phyloP scores from a whole-genome alignment of 2,888 invertebrate species.

The Entomobrya proxima region DNA sequence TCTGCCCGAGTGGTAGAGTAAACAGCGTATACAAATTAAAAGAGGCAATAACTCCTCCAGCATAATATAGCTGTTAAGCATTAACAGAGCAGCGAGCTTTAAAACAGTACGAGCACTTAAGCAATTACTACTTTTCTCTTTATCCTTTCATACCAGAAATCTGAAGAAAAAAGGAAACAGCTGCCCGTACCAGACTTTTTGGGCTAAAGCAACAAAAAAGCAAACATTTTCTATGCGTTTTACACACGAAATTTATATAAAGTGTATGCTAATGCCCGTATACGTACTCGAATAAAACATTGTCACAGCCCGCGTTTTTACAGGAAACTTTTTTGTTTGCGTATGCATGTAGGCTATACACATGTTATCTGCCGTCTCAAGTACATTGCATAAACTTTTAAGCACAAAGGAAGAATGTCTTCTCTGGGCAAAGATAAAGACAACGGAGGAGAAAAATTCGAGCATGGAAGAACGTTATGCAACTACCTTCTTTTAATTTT shows the following conservation, averaged over 20 bases:
- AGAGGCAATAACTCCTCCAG: neutral
- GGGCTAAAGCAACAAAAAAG: neutral
- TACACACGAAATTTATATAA: too few relatives aligned
- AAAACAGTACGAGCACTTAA: slow-evolving; percentile 47
- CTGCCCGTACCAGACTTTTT: slow-evolving; percentile 28
- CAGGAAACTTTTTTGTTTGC: neutral
- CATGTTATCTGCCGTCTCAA: neutral
- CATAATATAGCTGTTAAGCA: neutral
- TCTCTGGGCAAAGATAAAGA: neutral
- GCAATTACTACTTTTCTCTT: slow-evolving; percentile 29
- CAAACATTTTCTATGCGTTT: slow-evolving; percentile 2
- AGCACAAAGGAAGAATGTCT: neutral
- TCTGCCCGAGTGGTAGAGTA: neutral
- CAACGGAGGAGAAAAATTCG: neutral
- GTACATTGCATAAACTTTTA: neutral
- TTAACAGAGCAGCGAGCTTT: neutral
- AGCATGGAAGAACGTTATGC: too few relatives aligned
- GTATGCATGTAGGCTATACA: neutral
- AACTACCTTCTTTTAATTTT: neutral
- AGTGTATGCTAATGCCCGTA: too few relatives aligned
- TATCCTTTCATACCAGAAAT: neutral
- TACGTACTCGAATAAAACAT: neutral
- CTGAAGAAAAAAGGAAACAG: slow-evolving; percentile 31
- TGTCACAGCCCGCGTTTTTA: neutral
- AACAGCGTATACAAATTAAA: neutral